Conservation (phyloP, 2,888 invertebrate genomes). For the Tuta absoluta region DNA sequence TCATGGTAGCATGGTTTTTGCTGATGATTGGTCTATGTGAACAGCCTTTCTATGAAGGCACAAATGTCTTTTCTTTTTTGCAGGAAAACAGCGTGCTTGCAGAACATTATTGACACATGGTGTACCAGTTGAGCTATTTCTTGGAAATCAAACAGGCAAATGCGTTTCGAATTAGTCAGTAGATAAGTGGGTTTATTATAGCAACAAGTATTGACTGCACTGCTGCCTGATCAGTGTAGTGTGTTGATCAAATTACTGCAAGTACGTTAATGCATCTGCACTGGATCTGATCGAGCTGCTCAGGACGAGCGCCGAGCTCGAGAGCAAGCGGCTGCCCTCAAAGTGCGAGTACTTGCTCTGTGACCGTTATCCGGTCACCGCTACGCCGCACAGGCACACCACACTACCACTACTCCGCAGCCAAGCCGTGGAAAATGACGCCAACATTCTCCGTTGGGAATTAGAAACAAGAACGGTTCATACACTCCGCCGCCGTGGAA, state of each 20-base stretch:
- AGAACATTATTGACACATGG: neutral
- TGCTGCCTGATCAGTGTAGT: neutral
- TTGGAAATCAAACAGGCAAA: neutral
- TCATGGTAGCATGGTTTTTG: conserved; percentile 50
- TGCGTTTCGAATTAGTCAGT: neutral
- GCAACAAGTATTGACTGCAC: neutral
- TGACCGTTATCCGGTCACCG: conserved; percentile 77
- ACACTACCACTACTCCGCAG: conserved; percentile 28
- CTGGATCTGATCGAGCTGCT: conserved; percentile 9
- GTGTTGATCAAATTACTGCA: neutral
- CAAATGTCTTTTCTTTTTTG: neutral
- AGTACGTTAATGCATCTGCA: neutral
- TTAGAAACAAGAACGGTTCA: conserved; percentile 51
- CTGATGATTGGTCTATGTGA: conserved; percentile 5
- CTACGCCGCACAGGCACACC: conserved; percentile 51
- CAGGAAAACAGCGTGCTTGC: neutral
- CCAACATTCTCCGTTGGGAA: conserved; percentile 56
- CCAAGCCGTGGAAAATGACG: conserved; percentile 52
- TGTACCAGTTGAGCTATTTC: neutral
- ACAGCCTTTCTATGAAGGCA: neutral
- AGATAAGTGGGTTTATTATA: neutral
- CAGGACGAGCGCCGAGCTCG: conserved; percentile 18
- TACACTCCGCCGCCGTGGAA: conserved; percentile 35
- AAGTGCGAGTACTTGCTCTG: conserved; percentile 51
- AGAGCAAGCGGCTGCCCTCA: conserved; percentile 49